These are phyloP conservation scores for Atrina japonica DNA, from an alignment of 2,888 invertebrate genomes.

Conservation along the genomic window DNA sequence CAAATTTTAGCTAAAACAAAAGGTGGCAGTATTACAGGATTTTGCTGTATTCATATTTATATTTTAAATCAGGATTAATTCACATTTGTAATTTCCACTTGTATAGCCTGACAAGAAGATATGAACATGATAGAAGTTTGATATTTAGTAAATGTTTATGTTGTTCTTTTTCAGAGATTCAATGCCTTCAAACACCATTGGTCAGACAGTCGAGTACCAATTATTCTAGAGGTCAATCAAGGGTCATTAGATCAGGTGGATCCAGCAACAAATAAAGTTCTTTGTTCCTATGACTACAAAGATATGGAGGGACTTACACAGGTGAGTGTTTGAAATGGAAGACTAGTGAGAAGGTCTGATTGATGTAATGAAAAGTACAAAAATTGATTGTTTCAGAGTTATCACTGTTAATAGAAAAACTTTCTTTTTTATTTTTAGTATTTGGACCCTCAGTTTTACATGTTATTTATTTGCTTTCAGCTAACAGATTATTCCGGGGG, in stretches of 20 bases:
- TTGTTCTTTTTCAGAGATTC: slow-evolving; percentile 85
- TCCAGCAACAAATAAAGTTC: slow-evolving; percentile 89
- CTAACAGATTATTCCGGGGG: slow-evolving; percentile 95
- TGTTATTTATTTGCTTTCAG: too few species aligned
- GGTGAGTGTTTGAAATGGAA: too few species aligned
- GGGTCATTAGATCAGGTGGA: slow-evolving; percentile 95
- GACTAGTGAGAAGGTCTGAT: too few species aligned
- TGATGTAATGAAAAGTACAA: too few species aligned
- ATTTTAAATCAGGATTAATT: background rate
- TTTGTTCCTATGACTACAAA: slow-evolving; percentile 92
- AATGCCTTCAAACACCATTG: slow-evolving; percentile 97
- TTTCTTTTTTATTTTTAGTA: too few species aligned
- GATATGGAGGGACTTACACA: slow-evolving; percentile 89
- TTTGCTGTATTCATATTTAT: background rate
- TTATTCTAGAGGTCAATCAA: slow-evolving; percentile 94
- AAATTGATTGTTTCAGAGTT: too few species aligned
- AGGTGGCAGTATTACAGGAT: background rate
- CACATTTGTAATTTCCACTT: background rate
- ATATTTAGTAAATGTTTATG: too few species aligned
- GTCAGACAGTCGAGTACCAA: slow-evolving; percentile 94
- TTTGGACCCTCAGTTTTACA: too few species aligned
- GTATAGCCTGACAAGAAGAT: too few species aligned
- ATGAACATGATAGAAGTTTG: too few species aligned
- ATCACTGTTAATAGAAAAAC: too few species aligned
- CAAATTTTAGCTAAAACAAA: too few species aligned